These are phyloP conservation scores for Gymnobelideus leadbeateri DNA, from an alignment of 2,113 vertebrate species.

Conservation along the genomic window DNA sequence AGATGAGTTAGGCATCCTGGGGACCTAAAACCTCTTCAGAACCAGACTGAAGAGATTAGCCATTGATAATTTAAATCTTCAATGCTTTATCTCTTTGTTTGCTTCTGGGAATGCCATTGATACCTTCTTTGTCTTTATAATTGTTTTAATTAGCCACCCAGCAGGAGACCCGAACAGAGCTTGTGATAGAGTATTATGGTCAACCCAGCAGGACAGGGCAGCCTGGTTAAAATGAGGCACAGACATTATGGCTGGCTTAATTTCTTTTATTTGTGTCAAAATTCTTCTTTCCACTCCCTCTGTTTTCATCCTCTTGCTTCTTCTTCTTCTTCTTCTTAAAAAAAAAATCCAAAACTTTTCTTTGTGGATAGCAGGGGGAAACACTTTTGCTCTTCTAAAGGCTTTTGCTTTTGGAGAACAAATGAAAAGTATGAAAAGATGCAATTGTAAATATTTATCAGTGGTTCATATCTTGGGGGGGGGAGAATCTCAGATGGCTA, in stretches of 20 bases:
- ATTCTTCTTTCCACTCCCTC: conserved; percentile 11
- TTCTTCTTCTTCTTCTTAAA: neutral
- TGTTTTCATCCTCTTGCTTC: conserved; percentile 24
- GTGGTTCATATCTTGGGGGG: conserved; percentile 15
- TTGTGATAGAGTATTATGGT: conserved; percentile 70
- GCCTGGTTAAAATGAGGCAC: conserved; percentile 75
- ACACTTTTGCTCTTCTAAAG: conserved; percentile 3
- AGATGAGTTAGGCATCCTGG: conserved; percentile 28
- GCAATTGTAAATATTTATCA: neutral
- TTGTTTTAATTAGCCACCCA: conserved; percentile 95
- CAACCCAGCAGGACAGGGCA: conserved; percentile 78
- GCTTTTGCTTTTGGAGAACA: conserved; percentile 36
- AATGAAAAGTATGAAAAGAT: conserved; percentile 17
- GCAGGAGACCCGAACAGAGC: conserved; percentile 83
- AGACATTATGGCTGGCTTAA: conserved; percentile 69
- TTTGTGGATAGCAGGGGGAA: conserved; percentile 25
- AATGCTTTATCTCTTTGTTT: conserved; percentile 87
- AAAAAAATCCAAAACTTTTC: neutral
- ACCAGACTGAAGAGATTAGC: conserved; percentile 74
- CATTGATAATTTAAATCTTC: conserved; percentile 84
- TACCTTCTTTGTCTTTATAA: conserved; percentile 93
- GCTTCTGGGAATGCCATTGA: conserved; percentile 88
- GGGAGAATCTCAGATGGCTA: neutral
- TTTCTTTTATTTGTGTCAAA: conserved; percentile 72
- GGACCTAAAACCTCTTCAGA: conserved; percentile 68